Evolutionary conservation across 1,140 invertebrate species (phyloP), one percentile per base, ranked within the genome.

Genomic region (Samia ricini): DNA sequence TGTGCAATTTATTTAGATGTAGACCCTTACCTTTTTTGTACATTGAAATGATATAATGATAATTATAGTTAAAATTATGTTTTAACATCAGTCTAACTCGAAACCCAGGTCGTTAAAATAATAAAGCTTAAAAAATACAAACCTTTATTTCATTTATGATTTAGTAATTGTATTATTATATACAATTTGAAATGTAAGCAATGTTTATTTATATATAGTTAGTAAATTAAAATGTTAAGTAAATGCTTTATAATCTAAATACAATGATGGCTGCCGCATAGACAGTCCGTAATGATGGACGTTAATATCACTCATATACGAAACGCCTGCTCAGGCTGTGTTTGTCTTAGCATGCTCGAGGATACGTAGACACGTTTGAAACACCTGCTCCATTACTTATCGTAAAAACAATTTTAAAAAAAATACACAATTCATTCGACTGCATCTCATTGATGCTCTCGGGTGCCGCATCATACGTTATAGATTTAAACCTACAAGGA

Each of bases 1-100:
- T 78, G 72, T 67, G 76, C 79, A 78, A 79, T 73, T 79, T 19
- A 49, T 59, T 49, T 29, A 24, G 36, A 22, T 49, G 3, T 23
- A 19, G 56, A 55, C 20, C 20, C 52, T 55, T 24, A 8, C 10
- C 22, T 55, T 42, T 10, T 42, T 42, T 42, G n/a, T 42, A 15
- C 3, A 10, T 12, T 15, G 4, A 42, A 42, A 42, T 42, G 33
- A 15, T 15, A 15, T 15, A 10, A 42, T 42, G 33, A 15, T 15
- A 42, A 42, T 42, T 42, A 42, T 42, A 15, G n/a, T n/a, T 15
- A 15, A 42, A 42, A 12, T 42, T 42, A 15, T 42, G 4, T 42
- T 42, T 42, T 42, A 15, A 42, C n/a, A 12, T 42, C 33, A 15
- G 33, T 42, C 7, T 42, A 42, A 12, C n/a, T 42, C 1, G 33